Base-by-base conservation (phyloP, 1,140 invertebrate species). In the Lycorma delicatula region DNA sequence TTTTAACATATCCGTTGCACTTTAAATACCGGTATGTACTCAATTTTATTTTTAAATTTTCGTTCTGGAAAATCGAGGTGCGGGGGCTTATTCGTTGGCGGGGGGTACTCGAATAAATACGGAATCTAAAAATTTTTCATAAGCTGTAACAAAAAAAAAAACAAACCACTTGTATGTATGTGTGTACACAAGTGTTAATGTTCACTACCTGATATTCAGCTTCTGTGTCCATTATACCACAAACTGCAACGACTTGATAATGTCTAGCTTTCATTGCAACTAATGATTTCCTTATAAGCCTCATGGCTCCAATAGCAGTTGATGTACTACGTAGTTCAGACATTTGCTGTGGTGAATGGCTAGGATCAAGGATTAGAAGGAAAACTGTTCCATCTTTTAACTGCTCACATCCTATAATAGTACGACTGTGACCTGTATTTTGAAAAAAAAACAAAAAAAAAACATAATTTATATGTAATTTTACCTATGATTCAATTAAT, bases 401-500 rank as follows among this genome's bases (percentile, higher is more conserved):
- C 63, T 85, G 81, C 71, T 93, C 91, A 25, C 90, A 82, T 4
- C 91, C 91, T 70, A 93, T 84, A 66, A 94, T 89, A 26, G 91
- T 93, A 64, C 90, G 77, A 65, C 89, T 93, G 68, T 94, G 91
- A 64, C 91, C 90, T 92, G 68, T 5, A 52, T 69, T 67, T 46
- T 34, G 31, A 34, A n/a, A 34, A 34, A 34, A 34, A n/a, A n/a
- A n/a, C n/a, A n/a, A n/a, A n/a, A n/a, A n/a, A n/a, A n/a, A n/a
- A n/a, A n/a, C n/a, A n/a, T n/a, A n/a, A n/a, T n/a, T n/a, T n/a
- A n/a, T n/a, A n/a, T n/a, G n/a, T n/a, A n/a, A n/a, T n/a, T n/a
- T n/a, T n/a, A n/a, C n/a, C n/a, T n/a, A n/a, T n/a, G n/a, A n/a
- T n/a, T n/a, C n/a, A n/a, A n/a, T n/a, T n/a, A n/a, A n/a, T n/a